Evolutionary conservation across 2,113 vertebrate species (phyloP).

Genomic region (Puntigrus tetrazona): DNA sequence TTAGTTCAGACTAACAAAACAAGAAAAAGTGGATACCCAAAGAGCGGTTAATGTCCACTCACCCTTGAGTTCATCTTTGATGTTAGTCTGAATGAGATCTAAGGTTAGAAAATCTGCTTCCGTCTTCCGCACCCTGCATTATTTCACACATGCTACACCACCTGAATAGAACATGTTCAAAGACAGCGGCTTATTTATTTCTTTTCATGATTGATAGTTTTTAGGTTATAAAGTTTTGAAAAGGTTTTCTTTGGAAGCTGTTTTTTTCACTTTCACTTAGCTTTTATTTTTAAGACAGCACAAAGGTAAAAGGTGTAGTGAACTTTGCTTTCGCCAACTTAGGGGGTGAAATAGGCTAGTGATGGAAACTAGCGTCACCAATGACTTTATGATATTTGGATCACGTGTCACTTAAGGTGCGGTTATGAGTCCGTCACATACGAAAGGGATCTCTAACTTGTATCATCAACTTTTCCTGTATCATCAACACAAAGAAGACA

Average conservation of each 20-base stretch:
- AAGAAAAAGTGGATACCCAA: not conserved
- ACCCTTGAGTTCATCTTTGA: slow-evolving; percentile 14
- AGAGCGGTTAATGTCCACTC: not conserved
- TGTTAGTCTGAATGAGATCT: slow-evolving; percentile 11
- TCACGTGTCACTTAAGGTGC: too few species aligned
- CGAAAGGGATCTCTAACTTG: too few species aligned
- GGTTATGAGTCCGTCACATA: too few species aligned
- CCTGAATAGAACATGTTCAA: not conserved
- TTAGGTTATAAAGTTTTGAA: not conserved
- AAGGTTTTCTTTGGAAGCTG: not conserved
- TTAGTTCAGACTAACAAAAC: not conserved
- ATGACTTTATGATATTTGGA: too few species aligned
- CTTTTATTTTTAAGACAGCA: not conserved
- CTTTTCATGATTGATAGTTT: not conserved
- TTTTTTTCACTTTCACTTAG: too few species aligned
- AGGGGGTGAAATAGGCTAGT: too few species aligned
- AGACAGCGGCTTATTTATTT: not conserved
- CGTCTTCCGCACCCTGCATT: not conserved
- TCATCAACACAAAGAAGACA: too few species aligned
- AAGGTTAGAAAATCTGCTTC: slow-evolving; percentile 21
- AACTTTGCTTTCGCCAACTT: too few species aligned
- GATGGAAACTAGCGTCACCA: too few species aligned
- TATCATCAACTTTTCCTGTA: too few species aligned
- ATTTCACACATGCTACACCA: not conserved
- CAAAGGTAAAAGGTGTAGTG: not conserved